Conservation (phyloP, 2,113 vertebrate genomes). For the Brienomyrus longianalis region DNA sequence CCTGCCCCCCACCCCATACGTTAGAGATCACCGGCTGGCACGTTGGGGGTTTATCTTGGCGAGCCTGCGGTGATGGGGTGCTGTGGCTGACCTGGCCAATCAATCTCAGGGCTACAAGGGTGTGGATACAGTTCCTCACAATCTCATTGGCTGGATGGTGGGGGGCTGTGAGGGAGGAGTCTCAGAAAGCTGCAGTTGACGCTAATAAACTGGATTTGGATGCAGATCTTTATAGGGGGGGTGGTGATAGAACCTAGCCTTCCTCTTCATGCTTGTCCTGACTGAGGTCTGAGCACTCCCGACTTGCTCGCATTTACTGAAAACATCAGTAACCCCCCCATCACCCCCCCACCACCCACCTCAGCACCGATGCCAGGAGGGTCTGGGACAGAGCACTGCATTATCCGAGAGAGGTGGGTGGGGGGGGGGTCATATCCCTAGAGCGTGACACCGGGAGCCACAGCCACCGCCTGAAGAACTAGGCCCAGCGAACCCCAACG, state of each 20-base stretch:
- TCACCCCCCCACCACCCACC: background rate
- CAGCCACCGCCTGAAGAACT: background rate
- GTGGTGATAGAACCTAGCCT: background rate
- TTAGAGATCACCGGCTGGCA: slow-evolving; percentile 42
- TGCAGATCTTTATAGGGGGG: background rate
- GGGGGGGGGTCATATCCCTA: background rate
- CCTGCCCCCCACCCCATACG: slow-evolving; percentile 5
- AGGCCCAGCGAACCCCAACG: background rate
- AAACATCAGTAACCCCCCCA: background rate
- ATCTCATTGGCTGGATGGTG: background rate
- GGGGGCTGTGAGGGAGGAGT: background rate
- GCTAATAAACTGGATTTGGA: background rate
- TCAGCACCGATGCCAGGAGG: background rate
- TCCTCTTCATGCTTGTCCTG: background rate
- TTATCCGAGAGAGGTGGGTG: background rate
- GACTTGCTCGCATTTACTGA: background rate
- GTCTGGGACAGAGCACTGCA: background rate
- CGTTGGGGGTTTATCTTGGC: slow-evolving; percentile 24
- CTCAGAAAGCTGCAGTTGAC: background rate
- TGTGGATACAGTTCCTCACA: background rate
- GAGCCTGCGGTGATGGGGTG: slow-evolving; percentile 22
- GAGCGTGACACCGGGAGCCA: background rate
- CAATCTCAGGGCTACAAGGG: background rate
- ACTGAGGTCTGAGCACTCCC: background rate
- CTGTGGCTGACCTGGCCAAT: slow-evolving; percentile 47